Percentiles rank a stretch among this genome's conserved stretches.
These are phyloP conservation scores for Cyphomyrus plagiostoma DNA, from an alignment of 2,113 vertebrate species.

Conservation along the genomic window DNA sequence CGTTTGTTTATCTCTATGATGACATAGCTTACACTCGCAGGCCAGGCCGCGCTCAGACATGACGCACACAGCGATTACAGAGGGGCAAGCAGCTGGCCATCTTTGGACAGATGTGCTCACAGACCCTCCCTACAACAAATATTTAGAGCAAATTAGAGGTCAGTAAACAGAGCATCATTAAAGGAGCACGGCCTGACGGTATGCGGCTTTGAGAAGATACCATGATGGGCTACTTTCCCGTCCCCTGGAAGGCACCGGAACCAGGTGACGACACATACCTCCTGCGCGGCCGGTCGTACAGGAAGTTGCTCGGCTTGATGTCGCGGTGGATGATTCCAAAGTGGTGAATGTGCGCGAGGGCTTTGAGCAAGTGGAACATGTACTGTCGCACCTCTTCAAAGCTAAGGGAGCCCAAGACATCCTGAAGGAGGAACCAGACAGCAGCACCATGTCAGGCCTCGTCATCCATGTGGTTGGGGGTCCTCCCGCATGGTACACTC, in stretches of 20 bases:
- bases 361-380: constrained; percentile 86
- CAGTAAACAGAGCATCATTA: background rate
- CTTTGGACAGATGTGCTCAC: background rate
- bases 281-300: constrained; percentile 70
- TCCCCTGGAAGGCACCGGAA: constrained; percentile 44
- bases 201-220: constrained; percentile 11
- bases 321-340: constrained; percentile 97
- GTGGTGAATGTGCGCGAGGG: constrained; percentile 84
- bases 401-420: constrained; percentile 76
- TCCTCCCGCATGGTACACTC: constrained; percentile 32
- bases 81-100: background rate
- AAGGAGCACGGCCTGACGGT: background rate
- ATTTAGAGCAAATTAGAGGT: background rate
- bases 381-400: constrained; percentile 89
- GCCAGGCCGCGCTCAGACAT: background rate
- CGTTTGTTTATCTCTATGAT: background rate
- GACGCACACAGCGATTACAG: background rate
- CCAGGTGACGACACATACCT: constrained; percentile 64
- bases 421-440: constrained; percentile 59
- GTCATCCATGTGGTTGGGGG: constrained; percentile 10
- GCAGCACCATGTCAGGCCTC: constrained; percentile 1
- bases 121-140: background rate
- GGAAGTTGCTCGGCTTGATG: constrained; percentile 76
- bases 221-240: constrained; percentile 38
- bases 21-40: background rate